These are phyloP conservation scores for Corythornis madagascariensis DNA, from an alignment of 2,113 vertebrate species.

Conservation along the genomic window DNA sequence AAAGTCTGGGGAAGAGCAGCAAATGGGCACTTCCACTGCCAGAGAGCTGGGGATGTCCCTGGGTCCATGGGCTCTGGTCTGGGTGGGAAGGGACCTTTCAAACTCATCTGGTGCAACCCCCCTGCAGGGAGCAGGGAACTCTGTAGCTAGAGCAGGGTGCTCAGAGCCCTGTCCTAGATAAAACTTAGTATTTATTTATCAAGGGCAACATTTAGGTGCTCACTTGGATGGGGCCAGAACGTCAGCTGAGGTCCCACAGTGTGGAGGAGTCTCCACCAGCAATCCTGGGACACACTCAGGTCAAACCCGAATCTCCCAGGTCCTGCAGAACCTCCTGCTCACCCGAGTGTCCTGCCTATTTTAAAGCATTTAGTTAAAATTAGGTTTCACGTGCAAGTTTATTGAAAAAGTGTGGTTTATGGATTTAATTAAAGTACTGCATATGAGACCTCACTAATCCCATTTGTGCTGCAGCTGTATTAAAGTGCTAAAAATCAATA, in stretches of 20 bases:
- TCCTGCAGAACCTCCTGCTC: not conserved
- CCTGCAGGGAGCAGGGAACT: not conserved
- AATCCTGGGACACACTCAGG: fast-evolving
- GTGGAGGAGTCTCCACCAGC: not conserved
- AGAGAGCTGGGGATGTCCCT: not conserved
- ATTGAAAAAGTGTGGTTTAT: slow-evolving; percentile 75
- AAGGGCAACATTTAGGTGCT: fast-evolving
- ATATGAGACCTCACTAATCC: slow-evolving; percentile 71
- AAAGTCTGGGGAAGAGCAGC: fast-evolving
- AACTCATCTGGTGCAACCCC: not conserved
- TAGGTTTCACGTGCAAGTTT: slow-evolving; percentile 16
- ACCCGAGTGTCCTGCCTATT: fast-evolving
- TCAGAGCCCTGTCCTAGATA: not conserved
- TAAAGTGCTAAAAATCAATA: slow-evolving; percentile 75
- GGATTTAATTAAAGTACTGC: slow-evolving; percentile 80
- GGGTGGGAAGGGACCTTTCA: not conserved
- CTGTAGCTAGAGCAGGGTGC: not conserved
- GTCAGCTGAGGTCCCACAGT: fast-evolving
- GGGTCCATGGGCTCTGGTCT: not conserved
- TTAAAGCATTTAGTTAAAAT: not conserved
- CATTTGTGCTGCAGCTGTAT: slow-evolving; percentile 65
- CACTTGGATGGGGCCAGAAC: not conserved
- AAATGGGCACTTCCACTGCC: not conserved
- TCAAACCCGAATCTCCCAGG: not conserved
- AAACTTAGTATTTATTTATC: not conserved